Evolutionary conservation across 2,888 invertebrate genomes (phyloP), one percentile per base, ranked within the genome.

Genomic region (Alloplasta piceator): DNA sequence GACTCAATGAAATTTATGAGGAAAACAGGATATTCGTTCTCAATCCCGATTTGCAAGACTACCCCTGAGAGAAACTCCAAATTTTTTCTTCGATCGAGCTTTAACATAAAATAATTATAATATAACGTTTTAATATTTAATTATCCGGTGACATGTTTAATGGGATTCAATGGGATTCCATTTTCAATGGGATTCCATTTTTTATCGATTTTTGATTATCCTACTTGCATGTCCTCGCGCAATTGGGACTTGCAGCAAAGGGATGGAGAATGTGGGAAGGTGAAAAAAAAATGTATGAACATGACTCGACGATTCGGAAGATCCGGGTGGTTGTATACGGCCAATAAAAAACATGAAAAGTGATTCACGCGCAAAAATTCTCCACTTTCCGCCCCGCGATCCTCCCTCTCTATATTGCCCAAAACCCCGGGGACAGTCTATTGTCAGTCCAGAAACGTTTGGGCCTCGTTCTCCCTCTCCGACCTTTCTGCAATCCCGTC

Each of bases 321-420:
- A 64, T 14, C 39, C 16, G 10, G 70, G 41, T 43, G 39, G 38
- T 5, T n/a, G 67, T 26, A 60, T 48, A 64, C 55, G 58, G 61
- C 78, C 80, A 78, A 82, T 83, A 84, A 80, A 83, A 83, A 83
- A 84, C 78, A 52, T 83, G 83, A 84, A 80, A 83, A 84, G 82
- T 84, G 76, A 83, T 82, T 72, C 74, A 83, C 74, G 83, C 78
- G 80, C 82, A 72, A 82, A 83, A 70, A 75, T 61, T 9, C 58
- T 38, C 43, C 46, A 38, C 78, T 56, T 52, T 39, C 67, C 58
- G 14, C 39, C 46, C 55, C 67, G 43, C 67, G 46, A 46, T 4
- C 46, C 46, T 36, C 68, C 56, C n/a, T n/a, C n/a, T 36, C 50
- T 41, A 46, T n/a, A n/a, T n/a, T n/a, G n/a, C n/a, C n/a, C n/a